Evolutionary conservation across 2,888 invertebrate genomes (phyloP).

Genomic region (Ophonus ardosiacus): DNA sequence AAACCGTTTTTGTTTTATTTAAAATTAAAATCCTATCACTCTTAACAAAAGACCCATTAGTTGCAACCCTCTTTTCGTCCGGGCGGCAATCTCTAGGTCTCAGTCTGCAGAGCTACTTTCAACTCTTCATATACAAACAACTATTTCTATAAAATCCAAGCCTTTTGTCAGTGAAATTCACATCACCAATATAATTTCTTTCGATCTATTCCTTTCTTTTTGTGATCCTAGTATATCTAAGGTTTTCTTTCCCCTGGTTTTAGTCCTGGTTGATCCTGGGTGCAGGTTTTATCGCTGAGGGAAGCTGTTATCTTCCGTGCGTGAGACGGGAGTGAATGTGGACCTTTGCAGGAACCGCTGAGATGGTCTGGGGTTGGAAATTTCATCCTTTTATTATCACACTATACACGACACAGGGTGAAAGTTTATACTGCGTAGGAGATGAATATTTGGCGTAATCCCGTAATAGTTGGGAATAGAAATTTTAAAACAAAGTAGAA

Average conservation of each 20-base stretch:
- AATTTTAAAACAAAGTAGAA: not conserved
- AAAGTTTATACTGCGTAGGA: not conserved
- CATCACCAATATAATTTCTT: too few species aligned
- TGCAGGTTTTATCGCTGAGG: not conserved
- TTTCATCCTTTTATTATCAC: not conserved
- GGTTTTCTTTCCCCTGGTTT: not conserved
- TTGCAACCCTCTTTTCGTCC: too few species aligned
- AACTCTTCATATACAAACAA: too few species aligned
- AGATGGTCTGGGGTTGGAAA: not conserved
- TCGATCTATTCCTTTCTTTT: not conserved
- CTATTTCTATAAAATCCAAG: too few species aligned
- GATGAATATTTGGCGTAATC: not conserved
- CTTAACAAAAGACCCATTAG: too few species aligned
- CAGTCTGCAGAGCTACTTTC: too few species aligned
- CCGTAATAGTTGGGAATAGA: not conserved
- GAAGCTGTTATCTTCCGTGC: not conserved
- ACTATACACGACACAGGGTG: not conserved
- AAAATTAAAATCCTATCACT: too few species aligned
- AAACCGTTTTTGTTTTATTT: too few species aligned
- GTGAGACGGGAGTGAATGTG: not conserved
- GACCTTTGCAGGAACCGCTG: not conserved
- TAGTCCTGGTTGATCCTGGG: not conserved
- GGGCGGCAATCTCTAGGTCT: too few species aligned
- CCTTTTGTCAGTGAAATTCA: too few species aligned
- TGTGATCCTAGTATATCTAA: not conserved